Evolutionary conservation across 1,140 invertebrate genomes (phyloP).

Genomic region (Yoshiicerus persimilis): DNA sequence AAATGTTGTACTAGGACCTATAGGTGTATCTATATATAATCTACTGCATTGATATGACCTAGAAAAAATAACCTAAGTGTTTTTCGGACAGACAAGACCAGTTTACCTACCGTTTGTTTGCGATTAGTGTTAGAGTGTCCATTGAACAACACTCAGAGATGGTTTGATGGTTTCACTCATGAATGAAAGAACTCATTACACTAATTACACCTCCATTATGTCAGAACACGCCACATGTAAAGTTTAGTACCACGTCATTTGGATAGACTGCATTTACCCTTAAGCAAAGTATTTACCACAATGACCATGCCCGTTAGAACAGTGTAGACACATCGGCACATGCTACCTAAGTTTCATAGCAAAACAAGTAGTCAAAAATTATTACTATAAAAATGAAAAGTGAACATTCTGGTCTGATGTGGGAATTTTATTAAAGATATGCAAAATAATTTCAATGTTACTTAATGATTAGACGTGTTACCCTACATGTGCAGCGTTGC

Average conservation of each 20-base stretch:
- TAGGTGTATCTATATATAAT: neutral
- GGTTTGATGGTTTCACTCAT: neutral
- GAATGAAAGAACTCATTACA: neutral
- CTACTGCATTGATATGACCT: neutral
- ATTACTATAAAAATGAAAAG: neutral
- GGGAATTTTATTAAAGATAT: neutral
- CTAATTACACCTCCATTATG: slow-evolving; percentile 9
- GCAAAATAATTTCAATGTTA: neutral
- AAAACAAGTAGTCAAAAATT: neutral
- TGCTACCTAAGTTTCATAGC: neutral
- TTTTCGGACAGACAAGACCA: neutral
- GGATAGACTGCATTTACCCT: neutral
- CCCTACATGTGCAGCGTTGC: neutral
- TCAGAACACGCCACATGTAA: neutral
- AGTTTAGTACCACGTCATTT: neutral
- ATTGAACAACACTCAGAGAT: neutral
- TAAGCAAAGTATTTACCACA: neutral
- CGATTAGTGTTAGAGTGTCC: neutral
- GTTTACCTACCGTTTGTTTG: neutral
- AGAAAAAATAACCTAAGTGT: neutral
- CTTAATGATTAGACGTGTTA: neutral
- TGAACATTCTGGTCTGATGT: neutral
- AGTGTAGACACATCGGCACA: neutral
- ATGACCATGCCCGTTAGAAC: neutral
- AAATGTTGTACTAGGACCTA: too few species aligned